These are phyloP conservation scores for Sterrhoptilus dennistouni DNA, from an alignment of 2,113 vertebrate genomes.

Conservation along the genomic window DNA sequence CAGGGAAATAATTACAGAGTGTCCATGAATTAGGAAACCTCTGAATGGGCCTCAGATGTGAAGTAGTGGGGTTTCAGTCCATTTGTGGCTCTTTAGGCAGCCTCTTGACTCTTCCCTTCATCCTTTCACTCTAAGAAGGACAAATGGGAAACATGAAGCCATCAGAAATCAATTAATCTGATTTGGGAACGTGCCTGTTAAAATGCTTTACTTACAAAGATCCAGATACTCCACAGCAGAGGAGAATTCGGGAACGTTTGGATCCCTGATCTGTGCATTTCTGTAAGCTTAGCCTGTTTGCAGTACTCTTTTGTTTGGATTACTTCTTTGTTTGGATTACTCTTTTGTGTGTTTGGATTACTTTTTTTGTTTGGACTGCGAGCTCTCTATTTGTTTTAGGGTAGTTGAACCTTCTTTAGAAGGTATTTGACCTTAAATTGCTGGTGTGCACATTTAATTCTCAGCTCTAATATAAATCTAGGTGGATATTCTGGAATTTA, in stretches of 20 bases:
- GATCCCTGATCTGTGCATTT: background rate
- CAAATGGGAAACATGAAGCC: background rate
- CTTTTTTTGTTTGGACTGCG: background rate
- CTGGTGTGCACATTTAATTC: background rate
- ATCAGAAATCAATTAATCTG: background rate
- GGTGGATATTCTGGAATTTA: background rate
- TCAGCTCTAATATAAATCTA: background rate
- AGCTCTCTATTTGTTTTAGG: background rate
- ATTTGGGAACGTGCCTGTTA: fast-evolving
- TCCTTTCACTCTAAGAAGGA: background rate
- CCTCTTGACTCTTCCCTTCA: background rate
- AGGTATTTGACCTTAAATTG: background rate
- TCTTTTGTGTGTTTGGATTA: background rate
- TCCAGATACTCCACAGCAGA: background rate
- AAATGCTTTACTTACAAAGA: background rate
- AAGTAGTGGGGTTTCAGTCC: background rate
- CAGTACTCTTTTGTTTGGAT: background rate
- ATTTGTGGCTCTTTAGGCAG: background rate
- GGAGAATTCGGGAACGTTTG: background rate
- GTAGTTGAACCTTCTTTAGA: background rate
- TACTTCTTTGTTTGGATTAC: background rate
- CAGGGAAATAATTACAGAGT: background rate
- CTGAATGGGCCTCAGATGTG: background rate
- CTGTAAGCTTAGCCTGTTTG: background rate
- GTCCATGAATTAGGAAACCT: background rate